A percentile compares a stretch with the other conserved stretches of the same genome.
phyloP scores from a whole-genome alignment of 2,113 vertebrate genomes.

The Sterrhoptilus dennistouni region DNA sequence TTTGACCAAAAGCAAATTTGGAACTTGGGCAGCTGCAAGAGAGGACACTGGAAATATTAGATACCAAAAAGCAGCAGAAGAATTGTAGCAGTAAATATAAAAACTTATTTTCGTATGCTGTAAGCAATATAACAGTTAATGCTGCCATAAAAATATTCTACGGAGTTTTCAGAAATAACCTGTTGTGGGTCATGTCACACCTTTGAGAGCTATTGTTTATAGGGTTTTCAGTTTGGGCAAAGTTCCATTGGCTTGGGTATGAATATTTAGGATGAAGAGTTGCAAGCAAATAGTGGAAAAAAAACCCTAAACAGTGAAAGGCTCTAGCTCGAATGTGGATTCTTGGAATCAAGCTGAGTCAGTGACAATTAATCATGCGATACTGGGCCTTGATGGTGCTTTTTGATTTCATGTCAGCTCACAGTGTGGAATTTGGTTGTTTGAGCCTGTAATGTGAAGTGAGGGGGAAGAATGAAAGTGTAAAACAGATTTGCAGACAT shows the following conservation, averaged over 20 bases:
- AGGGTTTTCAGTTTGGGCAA: neutral
- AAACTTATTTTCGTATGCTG: neutral
- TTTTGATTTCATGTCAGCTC: neutral
- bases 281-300: neutral
- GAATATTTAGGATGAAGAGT: neutral
- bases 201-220: neutral
- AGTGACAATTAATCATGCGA: neutral
- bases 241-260: neutral
- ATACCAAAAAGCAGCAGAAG: neutral
- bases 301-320: neutral
- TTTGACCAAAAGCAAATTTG: neutral
- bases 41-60: neutral
- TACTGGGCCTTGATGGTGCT: neutral
- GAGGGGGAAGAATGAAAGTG: neutral
- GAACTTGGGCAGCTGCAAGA: neutral
- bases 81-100: neutral
- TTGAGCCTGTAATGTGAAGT: neutral
- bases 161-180: neutral
- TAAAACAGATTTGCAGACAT: constrained; percentile 7
- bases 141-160: neutral
- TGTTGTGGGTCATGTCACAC: neutral
- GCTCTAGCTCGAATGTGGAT: neutral
- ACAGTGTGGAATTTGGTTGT: neutral
- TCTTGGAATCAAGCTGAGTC: neutral
- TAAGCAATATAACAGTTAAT: neutral